A percentile compares a stretch with the other conserved stretches of the same genome.
Conservation (phyloP, 2,113 vertebrate genomes). For the Ploceus nigricollis region DNA sequence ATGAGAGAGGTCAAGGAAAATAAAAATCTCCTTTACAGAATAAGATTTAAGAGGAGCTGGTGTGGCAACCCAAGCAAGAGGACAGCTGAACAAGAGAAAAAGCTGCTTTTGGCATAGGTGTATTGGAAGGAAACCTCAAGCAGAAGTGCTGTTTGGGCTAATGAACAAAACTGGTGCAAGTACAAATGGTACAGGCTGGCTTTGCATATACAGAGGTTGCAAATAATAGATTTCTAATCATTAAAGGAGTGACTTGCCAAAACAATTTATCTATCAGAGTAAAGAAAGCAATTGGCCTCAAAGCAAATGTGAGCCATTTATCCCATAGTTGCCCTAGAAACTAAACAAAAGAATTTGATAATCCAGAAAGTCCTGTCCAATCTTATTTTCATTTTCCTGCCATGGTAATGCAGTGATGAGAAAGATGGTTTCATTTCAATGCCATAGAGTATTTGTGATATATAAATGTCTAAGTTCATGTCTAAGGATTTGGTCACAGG, state of each 20-base stretch:
- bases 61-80: neutral
- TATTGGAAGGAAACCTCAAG: neutral
- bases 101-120: neutral
- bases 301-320: neutral
- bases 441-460: neutral
- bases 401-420: neutral
- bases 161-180: neutral
- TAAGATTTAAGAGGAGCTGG: neutral
- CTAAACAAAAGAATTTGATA: neutral
- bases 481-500: neutral
- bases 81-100: neutral
- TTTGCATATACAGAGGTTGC: neutral
- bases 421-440: neutral
- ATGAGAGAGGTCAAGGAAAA: neutral
- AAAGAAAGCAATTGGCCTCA: neutral
- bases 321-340: neutral
- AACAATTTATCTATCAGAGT: neutral
- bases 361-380: neutral
- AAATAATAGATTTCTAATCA: neutral
- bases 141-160: neutral
- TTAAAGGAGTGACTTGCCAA: neutral
- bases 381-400: neutral
- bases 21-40: neutral
- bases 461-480: neutral
- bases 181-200: neutral